Base-by-base conservation (phyloP, 2,888 invertebrate species). In the Pilophorus perplexus region DNA sequence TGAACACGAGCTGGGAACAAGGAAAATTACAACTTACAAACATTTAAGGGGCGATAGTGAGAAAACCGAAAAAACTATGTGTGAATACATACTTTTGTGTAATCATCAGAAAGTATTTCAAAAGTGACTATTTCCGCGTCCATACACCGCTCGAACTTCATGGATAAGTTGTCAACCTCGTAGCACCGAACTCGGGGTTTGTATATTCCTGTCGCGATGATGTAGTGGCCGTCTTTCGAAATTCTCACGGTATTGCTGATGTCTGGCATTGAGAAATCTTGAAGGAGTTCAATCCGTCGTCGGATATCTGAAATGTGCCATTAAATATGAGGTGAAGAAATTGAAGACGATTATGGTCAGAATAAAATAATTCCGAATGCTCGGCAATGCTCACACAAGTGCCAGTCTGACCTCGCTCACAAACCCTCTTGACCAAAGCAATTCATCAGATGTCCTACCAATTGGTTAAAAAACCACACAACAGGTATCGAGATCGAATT, bases 181-280 rank as follows among this genome's bases (percentile, higher is more conserved):
- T 86, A 99, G 78, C 98, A 98, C 77, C 93, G 90, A 0, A 99
- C 82, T 74, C 95, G 82, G 0, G 99, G 99, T 76, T 99, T 99
- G 77, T 99, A 99, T 69, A 89, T 90, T 52, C 98, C 98, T 33
- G 96, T 88, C 1, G 91, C 90, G 75, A 96, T 80, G 69, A 99
- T 86, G 75, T 90, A 96, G 71, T 96, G 89, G 16, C 92, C 90
- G 81, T 99, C 97, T 72, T 84, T 87, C 6, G 97, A 91, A 70
- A 93, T 83, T 74, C 85, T 83, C 22, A 99, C 82, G 59, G 85
- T 85, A 16, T 88, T 89, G 75, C 95, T 94, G 0, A 98, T 84
- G 54, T 88, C 93, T 23, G 99, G 98, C 99, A 99, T 99, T 73
- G 96, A 93, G 82, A 99, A 99, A 76, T 99, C 99, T 79, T 99